Base-by-base conservation (phyloP, 30 jellyfish, hydroid and myxozoan species). In the Haliclystus octoradiatus region DNA sequence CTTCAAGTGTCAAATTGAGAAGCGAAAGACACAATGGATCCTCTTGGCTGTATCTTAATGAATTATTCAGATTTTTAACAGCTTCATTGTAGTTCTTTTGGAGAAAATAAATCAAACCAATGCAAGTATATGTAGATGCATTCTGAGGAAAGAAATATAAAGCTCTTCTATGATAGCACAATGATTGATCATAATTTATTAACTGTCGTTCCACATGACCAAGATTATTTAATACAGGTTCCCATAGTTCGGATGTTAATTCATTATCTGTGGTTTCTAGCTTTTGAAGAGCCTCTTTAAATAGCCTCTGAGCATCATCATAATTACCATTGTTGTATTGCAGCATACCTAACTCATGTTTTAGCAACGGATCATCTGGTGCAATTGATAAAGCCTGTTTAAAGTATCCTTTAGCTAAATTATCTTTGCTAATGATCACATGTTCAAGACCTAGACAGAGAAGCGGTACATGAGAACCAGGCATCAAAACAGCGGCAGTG, bases 391-490 rank as follows among this genome's bases (percentile, higher is more conserved):
- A 66, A 2, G 94, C 97, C 51, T 80, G 94, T 50, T 73, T 80
- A 35, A 81, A 88, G 67, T 74, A 88, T 26, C 73, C 74, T 52
- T 63, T 78, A 9, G 97, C 97, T 28, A 79, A 84, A 46, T 70
- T 81, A 50, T 77, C 66, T 73, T 88, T 75, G 61, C 79, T 75
- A 14, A 91, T 81, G 12, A 73, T 77, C 23, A 88, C 79, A 65
- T 88, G 72, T 68, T 88, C 94, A 23, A 74, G 40, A 1, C 97
- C 97, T 49, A 88, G 40, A 50, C 80, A 80, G 31, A 88, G 62
- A 46, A 49, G 80, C 3, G 97, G 97, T 29, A 88, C 62, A 63
- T 88, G 97, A 28, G 97, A 88, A 3, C 97, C 97, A 27, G 97
- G 97, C 97, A 88, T 88, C 49, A 74, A 33, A 31, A 66, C 79